phyloP scores from a whole-genome alignment of 2,113 vertebrate genomes.

The Calidris pugnax region DNA sequence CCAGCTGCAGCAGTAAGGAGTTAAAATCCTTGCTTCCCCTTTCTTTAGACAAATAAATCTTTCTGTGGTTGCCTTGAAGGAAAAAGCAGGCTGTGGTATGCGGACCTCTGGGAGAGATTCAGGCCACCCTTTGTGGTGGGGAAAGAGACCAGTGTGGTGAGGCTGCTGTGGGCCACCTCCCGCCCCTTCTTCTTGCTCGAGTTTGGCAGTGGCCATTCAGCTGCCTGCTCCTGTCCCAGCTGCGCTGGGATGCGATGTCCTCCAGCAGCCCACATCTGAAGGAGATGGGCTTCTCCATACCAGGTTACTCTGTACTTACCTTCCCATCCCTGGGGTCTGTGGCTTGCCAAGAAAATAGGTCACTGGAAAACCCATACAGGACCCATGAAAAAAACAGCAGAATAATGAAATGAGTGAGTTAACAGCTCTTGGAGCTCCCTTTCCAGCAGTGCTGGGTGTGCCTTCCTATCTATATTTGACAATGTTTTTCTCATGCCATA shows the following conservation, averaged over 20 bases:
- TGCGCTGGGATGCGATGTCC: rapidly evolving
- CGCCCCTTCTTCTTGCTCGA: neutral
- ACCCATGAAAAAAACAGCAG: neutral
- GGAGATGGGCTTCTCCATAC: neutral
- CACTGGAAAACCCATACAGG: neutral
- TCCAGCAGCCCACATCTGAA: neutral
- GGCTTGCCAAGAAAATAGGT: neutral
- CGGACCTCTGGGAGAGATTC: constrained; percentile 29
- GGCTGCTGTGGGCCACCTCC: neutral
- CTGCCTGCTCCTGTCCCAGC: neutral
- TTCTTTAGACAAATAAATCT: constrained; percentile 57
- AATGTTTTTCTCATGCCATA: neutral
- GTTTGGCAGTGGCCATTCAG: neutral
- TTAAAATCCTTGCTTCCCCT: constrained; percentile 37
- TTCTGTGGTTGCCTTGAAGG: constrained; percentile 35
- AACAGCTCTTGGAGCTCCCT: neutral
- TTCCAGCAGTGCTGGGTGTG: constrained; percentile 36
- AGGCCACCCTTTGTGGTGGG: constrained; percentile 1
- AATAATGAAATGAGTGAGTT: neutral
- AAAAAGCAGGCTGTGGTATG: constrained; percentile 47
- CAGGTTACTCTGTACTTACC: neutral
- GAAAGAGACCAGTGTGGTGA: neutral
- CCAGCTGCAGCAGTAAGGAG: neutral
- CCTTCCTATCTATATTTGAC: constrained; percentile 8
- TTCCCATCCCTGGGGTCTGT: neutral